Base-by-base conservation (phyloP, 2,888 invertebrate genomes). In the Cancer borealis region DNA sequence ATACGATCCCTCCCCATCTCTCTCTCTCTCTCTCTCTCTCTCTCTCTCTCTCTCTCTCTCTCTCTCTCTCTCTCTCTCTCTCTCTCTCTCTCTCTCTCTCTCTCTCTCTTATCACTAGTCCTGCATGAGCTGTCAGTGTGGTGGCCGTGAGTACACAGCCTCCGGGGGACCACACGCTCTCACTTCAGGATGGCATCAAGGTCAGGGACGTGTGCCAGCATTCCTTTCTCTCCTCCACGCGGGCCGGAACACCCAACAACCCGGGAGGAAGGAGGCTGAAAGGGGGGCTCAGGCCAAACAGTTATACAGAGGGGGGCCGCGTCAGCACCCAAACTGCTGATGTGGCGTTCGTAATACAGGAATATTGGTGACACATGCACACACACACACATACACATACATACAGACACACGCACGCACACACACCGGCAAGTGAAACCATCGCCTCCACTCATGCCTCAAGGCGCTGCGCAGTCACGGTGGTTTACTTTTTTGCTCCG, bases 1-100 rank as follows among this genome's bases (percentile, higher is more conserved):
- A 66, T 66, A 6, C n/a, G 66, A n/a, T n/a, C 17, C 21, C n/a
- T 4, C 3, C n/a, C n/a, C n/a, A n/a, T 66, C 3, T 5, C n/a
- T n/a, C 3, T 66, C n/a, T 66, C 5, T 21, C 4, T 66, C 21
- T 66, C 66, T 66, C 88, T 46, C 46, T 30, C 17, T 39, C 39
- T 45, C 39, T 88, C 88, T 45, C 12, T 88, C 88, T 21, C 39
- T 39, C 88, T 30, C 26, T 88, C 88, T 88, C 88, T 88, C 88
- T 88, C 88, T 88, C 30, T 88, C 88, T 88, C 88, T 88, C 88
- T 88, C 88, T 88, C 88, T 88, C 88, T 88, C 88, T 88, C 88
- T 88, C 88, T 88, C 89, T 89, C 47, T 89, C 26, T n/a, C 89
- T 89, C 45, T 30, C 88, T 88, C 88, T 39, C 88, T 45, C 45